Base-by-base conservation (phyloP, 1,140 invertebrate species). In the Globodera ellingtonae region DNA sequence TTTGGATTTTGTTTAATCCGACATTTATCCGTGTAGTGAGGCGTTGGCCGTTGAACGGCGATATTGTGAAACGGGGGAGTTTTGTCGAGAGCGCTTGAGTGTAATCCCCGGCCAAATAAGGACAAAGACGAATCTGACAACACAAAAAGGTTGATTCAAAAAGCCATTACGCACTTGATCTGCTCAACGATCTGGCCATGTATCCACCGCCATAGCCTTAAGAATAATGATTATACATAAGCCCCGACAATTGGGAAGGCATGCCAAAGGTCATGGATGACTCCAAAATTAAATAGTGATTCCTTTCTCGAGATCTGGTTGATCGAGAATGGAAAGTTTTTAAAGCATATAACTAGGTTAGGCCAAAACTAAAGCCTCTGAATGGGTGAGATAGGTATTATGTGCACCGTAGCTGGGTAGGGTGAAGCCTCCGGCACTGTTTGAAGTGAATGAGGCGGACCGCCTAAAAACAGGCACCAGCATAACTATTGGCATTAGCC, bases 1-100 rank as follows among this genome's bases (percentile, higher is more conserved):
- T 76, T 13, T 47, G 21, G 35, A 56, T 59, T 21, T 66, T 52
- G 7, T 4, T 52, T 52, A 24, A 21, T 62, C 46, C 18, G 47
- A 69, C 75, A 83, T 50, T 84, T 84, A 48, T 83, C 82, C 13
- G 82, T 80, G 66, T 83, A 83, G 47, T 83, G 82, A 9, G 82
- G 82, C 35, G 82, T 84, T 35, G 52, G 59, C 56, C 82, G 52
- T 70, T 83, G 82, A 13, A 83, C 82, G 24, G 75, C 82, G 65
- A 83, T 72, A 47, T 69, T 83, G 24, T 71, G 67, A 52, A 83
- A 84, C 15, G 82, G 82, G 5, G 82, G 59, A 13, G 78, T 75
- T 46, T 67, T 48, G 56, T 84, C 71, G n/a, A 83, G 83, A n/a
- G 82, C 83, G 46, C 79, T 59, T 18, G 83, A 67, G 21, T 50